Evolutionary conservation across 2,113 vertebrate genomes (phyloP).

Genomic region (Muscicapa adusta): DNA sequence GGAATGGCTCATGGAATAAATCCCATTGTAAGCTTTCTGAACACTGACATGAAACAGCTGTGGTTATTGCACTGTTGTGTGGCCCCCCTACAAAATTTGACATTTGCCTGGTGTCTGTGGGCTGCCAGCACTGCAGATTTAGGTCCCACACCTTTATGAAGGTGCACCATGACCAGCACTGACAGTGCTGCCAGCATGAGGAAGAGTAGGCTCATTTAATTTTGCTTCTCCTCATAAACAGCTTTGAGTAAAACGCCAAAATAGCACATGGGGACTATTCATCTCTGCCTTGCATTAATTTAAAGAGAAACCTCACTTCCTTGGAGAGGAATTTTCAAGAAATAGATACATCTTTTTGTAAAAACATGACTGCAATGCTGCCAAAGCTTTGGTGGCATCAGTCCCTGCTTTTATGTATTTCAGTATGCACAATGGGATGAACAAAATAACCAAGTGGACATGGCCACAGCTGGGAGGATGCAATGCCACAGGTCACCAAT

Average conservation of each 20-base stretch:
- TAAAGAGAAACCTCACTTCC: slow-evolving; percentile 18
- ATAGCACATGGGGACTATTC: background rate
- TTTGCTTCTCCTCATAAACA: slow-evolving; percentile 32
- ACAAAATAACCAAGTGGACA: background rate
- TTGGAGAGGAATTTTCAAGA: slow-evolving; percentile 16
- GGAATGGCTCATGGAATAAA: slow-evolving; percentile 31
- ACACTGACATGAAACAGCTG: slow-evolving; percentile 35
- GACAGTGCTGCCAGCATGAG: slow-evolving; percentile 8
- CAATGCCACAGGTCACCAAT: background rate
- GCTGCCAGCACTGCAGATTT: background rate
- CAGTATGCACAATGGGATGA: background rate
- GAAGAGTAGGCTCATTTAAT: slow-evolving; percentile 11
- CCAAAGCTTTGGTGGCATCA: background rate
- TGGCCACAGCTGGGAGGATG: background rate
- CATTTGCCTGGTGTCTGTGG: slow-evolving; percentile 8
- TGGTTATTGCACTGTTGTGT: background rate
- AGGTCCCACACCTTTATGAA: background rate
- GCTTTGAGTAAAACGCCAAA: slow-evolving; percentile 23
- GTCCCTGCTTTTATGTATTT: background rate
- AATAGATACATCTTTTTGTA: background rate
- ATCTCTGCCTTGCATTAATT: slow-evolving; percentile 26
- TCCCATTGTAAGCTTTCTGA: slow-evolving; percentile 10
- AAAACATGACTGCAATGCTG: background rate
- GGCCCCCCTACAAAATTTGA: slow-evolving; percentile 42
- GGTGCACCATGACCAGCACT: background rate